phyloP scores from a whole-genome alignment of 2,888 invertebrate species.

The Cryptops parisi region DNA sequence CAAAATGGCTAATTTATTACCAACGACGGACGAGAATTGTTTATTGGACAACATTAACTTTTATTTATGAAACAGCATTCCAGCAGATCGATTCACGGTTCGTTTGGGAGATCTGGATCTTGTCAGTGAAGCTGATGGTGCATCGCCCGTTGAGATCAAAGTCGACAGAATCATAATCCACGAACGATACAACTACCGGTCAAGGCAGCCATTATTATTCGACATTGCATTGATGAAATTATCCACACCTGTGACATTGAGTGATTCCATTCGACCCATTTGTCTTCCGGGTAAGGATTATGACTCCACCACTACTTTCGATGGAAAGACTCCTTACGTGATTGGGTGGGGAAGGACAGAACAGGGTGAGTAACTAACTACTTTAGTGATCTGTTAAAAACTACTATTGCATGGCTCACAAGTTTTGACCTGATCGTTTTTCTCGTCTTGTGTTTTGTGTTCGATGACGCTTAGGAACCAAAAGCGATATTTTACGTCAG shows the following conservation, averaged over 20 bases:
- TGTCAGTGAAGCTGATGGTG: neutral
- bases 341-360: slow-evolving; percentile 12
- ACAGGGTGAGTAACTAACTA: neutral
- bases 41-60: neutral
- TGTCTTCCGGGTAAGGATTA: slow-evolving; percentile 2
- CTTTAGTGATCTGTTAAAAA: neutral
- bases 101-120: slow-evolving; percentile 6
- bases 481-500: slow-evolving; percentile 7
- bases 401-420: too few relatives aligned
- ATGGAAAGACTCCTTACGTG: neutral
- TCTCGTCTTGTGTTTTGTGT: too few relatives aligned
- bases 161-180: slow-evolving; percentile 3
- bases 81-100: neutral
- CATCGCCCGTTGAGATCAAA: neutral
- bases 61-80: slow-evolving; percentile 1
- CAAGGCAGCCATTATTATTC: neutral
- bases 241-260: neutral
- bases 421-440: too few relatives aligned
- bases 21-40: neutral
- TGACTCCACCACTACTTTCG: neutral
- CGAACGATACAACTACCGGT: neutral
- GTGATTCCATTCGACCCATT: neutral
- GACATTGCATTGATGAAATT: slow-evolving; percentile 8
- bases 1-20: too few relatives aligned
- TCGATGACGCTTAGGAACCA: neutral